A percentile compares a stretch with the other conserved stretches of the same genome.
These are phyloP conservation scores for Mus caroli DNA, from an alignment of 2,797 vertebrate species.

Conservation along the genomic window DNA sequence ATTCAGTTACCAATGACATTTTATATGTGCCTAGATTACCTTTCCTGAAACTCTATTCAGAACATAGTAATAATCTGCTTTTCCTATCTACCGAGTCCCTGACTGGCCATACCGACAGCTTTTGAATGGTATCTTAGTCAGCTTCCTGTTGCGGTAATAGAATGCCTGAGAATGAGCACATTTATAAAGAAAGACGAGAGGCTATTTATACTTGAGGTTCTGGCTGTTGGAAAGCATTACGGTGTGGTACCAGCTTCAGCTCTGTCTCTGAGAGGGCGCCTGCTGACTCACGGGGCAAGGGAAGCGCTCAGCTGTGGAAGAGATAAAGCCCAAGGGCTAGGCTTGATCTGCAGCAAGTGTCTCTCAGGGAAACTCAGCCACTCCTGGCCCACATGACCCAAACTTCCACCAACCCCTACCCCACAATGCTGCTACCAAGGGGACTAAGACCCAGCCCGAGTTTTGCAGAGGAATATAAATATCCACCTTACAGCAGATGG, in stretches of 20 bases:
- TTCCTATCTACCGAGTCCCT: background rate
- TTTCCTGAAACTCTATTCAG: slow-evolving; percentile 19
- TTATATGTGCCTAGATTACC: background rate
- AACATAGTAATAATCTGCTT: background rate
- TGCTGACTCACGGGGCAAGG: background rate
- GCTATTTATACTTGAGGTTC: background rate
- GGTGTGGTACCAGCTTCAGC: background rate
- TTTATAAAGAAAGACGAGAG: background rate
- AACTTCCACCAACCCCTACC: background rate
- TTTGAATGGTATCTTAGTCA: background rate
- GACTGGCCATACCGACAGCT: background rate
- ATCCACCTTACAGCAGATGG: background rate
- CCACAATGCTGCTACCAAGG: background rate
- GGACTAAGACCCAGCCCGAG: background rate
- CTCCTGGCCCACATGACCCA: background rate
- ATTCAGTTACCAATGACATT: background rate
- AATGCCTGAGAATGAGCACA: background rate
- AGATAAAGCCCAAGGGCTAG: background rate
- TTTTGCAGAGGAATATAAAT: background rate
- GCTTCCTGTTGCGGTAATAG: background rate
- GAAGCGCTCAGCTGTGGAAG: background rate
- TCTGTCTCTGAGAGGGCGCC: background rate
- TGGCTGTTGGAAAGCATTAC: background rate
- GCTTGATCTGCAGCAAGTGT: background rate
- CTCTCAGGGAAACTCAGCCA: background rate